Base-by-base conservation (phyloP, 1,140 invertebrate genomes). In the Sarcophaga peregrina region DNA sequence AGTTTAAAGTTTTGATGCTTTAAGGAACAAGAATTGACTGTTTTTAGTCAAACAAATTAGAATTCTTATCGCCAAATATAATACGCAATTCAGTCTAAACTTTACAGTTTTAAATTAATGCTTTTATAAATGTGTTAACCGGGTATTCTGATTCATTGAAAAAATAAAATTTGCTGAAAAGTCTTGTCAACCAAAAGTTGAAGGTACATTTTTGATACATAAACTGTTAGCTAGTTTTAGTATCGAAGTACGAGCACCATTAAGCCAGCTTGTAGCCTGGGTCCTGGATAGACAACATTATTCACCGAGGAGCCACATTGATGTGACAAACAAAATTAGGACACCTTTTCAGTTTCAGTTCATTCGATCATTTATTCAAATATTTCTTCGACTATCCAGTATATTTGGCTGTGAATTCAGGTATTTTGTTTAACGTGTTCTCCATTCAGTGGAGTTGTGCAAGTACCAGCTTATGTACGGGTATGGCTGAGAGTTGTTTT, bases 31-130 rank as follows among this genome's bases (percentile, higher is more conserved):
- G 1, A 3, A 0, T n/a, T 81, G 25, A 15, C 17, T 25, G 8
- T 47, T 37, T 17, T 82, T 46, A 8, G 80, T 15, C 37, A 78
- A 17, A 20, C 72, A 62, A 76, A 17, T 8, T 78, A 9, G 9
- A 74, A n/a, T 82, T n/a, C 82, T 25, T 2, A 82, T 82, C 4
- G 82, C 82, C 2, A 82, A 54, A n/a, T 82, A 82, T 9, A 52
- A 72, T 15, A 72, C 81, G 8, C n/a, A 75, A 25, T 74, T 75
- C 13, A 75, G 20, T 8, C 81, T 72, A 75, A 75, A 82, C 10
- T 46, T 75, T n/a, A 82, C 81, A 2, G 72, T 82, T 37, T 75
- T 74, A 4, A 75, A 52, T 13, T 75, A 68, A n/a, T n/a, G n/a
- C n/a, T n/a, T n/a, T n/a, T n/a, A n/a, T n/a, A 73, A 74, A 82